phyloP scores from a whole-genome alignment of 2,888 invertebrate species.

The Glaucopsyche alexis region DNA sequence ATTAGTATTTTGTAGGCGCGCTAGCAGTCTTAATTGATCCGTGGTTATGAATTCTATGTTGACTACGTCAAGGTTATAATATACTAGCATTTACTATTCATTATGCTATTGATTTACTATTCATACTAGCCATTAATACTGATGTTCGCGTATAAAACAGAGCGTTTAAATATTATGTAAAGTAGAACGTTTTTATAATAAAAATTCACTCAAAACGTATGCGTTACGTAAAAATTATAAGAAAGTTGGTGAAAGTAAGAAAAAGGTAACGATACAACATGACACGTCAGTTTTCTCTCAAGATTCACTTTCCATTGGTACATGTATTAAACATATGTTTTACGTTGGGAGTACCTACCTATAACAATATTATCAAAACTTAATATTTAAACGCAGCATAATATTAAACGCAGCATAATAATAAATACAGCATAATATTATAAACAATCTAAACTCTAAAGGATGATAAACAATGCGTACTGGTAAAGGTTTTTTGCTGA shows the following conservation, averaged over 20 bases:
- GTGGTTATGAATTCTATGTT: constrained; percentile 36
- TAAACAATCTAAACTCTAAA: no score
- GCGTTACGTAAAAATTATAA: constrained; percentile 26
- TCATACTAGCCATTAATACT: not conserved
- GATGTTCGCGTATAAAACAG: not conserved
- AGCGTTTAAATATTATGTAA: not conserved
- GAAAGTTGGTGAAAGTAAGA: constrained; percentile 37
- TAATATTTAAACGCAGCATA: no score
- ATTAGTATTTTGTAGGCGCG: constrained; percentile 40
- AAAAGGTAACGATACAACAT: constrained; percentile 19
- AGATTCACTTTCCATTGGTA: constrained; percentile 25
- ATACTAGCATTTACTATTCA: constrained; percentile 9
- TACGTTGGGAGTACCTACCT: not conserved
- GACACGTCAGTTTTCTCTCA: constrained; percentile 12
- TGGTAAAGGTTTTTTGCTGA: no score
- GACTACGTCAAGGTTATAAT: constrained; percentile 6
- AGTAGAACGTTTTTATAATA: not conserved
- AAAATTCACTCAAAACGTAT: constrained; percentile 12
- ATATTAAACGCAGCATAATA: no score
- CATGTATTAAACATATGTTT: constrained; percentile 8
- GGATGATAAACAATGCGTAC: no score
- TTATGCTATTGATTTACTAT: not conserved
- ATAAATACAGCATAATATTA: no score
- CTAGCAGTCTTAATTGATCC: constrained; percentile 36
- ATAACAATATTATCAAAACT: not conserved